Conservation (phyloP, 1,140 invertebrate genomes). For the Dendrolimus punctatus region DNA sequence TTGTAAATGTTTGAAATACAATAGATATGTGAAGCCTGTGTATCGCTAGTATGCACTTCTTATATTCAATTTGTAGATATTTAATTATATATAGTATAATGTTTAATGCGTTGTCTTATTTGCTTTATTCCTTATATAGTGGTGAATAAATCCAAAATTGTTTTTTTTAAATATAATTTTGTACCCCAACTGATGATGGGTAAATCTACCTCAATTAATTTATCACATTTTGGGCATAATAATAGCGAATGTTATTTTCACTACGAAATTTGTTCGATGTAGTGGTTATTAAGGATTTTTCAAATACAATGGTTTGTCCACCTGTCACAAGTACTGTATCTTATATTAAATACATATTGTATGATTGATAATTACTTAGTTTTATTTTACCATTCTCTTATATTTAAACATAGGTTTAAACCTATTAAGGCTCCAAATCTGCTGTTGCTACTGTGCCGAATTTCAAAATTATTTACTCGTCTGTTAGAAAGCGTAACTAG, state of each 20-base stretch:
- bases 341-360: slow-evolving; percentile 72
- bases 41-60: slow-evolving; percentile 62
- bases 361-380: slow-evolving; percentile 59
- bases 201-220: slow-evolving; percentile 69
- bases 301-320: slow-evolving; percentile 63
- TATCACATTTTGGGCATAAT: slow-evolving; percentile 68
- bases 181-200: slow-evolving; percentile 41
- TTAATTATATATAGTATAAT: slow-evolving; percentile 72
- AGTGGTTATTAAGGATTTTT: slow-evolving; percentile 55
- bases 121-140: slow-evolving; percentile 44
- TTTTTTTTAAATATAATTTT: slow-evolving; percentile 60
- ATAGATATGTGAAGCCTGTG: slow-evolving; percentile 37
- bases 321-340: slow-evolving; percentile 69
- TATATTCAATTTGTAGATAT: slow-evolving; percentile 69
- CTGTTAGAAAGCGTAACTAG: no score
- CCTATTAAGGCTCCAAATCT: no score
- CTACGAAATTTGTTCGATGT: slow-evolving; percentile 59
- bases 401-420: no score
- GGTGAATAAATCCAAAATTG: slow-evolving; percentile 37
- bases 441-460: no score
- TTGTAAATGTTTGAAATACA: slow-evolving; percentile 66
- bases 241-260: slow-evolving; percentile 58
- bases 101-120: slow-evolving; percentile 63
- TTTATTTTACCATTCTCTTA: slow-evolving; percentile 30
- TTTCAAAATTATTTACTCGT: no score